Conservation (phyloP, 2,797 vertebrate species). For the Thunnus albacares region DNA sequence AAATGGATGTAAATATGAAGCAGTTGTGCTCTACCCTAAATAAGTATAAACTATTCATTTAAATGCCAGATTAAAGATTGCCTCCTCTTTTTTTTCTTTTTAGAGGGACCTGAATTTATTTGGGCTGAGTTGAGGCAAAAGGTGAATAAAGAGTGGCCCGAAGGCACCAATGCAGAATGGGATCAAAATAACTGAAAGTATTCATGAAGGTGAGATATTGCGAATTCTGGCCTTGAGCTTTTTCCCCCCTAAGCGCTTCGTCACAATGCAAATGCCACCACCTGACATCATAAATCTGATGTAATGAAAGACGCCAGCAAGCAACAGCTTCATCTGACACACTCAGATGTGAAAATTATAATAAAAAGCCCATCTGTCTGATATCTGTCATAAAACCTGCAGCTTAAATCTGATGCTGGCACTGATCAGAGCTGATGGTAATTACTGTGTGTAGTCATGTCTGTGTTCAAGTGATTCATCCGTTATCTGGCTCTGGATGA, state of each 20-base stretch:
- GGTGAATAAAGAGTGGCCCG: constrained; percentile 22
- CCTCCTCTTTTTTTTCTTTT: neutral
- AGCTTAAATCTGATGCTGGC: constrained; percentile 18
- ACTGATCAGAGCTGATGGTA: constrained; percentile 25
- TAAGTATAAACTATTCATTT: constrained; percentile 43
- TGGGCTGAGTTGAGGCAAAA: constrained; percentile 14
- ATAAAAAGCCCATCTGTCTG: constrained; percentile 19
- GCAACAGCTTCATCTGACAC: constrained; percentile 3
- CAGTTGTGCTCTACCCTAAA: constrained; percentile 43
- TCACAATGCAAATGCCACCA: constrained; percentile 12
- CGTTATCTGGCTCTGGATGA: constrained; percentile 28
- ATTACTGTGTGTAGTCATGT: constrained; percentile 24
- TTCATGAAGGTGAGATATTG: constrained; percentile 31
- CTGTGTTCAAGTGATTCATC: constrained; percentile 37
- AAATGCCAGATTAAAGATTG: constrained; percentile 48
- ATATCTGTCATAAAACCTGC: constrained; percentile 17
- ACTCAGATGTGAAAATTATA: constrained; percentile 18
- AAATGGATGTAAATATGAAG: constrained; percentile 50
- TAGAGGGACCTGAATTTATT: constrained; percentile 17
- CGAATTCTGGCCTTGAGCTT: constrained; percentile 29
- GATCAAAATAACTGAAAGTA: constrained; percentile 11
- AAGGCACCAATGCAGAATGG: neutral
- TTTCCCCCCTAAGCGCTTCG: constrained; percentile 7
- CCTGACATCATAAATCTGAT: constrained; percentile 14
- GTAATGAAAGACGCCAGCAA: constrained; percentile 21